Percentiles rank a stretch among this genome's conserved stretches.
These are phyloP conservation scores for Lacerta agilis DNA, from an alignment of 2,797 vertebrate genomes.

Conservation along the genomic window DNA sequence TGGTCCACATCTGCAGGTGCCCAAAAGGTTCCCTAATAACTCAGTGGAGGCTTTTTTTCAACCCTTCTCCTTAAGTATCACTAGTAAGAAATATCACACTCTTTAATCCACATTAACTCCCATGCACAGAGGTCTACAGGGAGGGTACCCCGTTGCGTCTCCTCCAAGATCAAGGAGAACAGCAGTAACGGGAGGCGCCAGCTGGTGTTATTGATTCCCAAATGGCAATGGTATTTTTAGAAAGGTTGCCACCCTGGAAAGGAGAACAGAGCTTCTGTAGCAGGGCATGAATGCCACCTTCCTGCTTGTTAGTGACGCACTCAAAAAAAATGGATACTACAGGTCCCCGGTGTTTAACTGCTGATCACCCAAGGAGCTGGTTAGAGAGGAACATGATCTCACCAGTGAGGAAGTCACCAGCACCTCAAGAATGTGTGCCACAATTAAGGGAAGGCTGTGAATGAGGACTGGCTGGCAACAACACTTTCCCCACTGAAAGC, in stretches of 20 bases:
- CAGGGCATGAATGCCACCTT: not conserved
- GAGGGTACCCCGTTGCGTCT: not conserved
- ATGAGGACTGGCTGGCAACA: not conserved
- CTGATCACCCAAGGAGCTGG: not conserved
- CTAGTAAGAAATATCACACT: not conserved
- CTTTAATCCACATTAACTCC: not conserved
- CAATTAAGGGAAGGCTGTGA: not conserved
- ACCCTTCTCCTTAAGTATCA: not conserved
- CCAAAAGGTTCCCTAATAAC: not conserved
- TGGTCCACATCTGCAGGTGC: not conserved
- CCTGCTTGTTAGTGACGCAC: not conserved
- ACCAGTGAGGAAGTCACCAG: too few species aligned
- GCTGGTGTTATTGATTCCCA: conserved; percentile 10
- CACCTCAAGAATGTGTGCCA: too few species aligned
- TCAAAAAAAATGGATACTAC: not conserved
- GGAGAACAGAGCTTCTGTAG: not conserved
- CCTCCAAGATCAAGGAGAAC: not conserved
- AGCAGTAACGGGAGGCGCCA: not conserved
- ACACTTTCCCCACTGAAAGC: not conserved
- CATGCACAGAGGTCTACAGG: not conserved
- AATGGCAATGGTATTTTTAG: conserved; percentile 32
- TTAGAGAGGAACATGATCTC: not conserved
- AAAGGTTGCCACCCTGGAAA: not conserved
- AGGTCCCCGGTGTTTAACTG: not conserved
- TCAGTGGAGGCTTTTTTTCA: not conserved